These are phyloP conservation scores for Thalassoma bifasciatum DNA, from an alignment of 2,113 vertebrate genomes.

Conservation along the genomic window DNA sequence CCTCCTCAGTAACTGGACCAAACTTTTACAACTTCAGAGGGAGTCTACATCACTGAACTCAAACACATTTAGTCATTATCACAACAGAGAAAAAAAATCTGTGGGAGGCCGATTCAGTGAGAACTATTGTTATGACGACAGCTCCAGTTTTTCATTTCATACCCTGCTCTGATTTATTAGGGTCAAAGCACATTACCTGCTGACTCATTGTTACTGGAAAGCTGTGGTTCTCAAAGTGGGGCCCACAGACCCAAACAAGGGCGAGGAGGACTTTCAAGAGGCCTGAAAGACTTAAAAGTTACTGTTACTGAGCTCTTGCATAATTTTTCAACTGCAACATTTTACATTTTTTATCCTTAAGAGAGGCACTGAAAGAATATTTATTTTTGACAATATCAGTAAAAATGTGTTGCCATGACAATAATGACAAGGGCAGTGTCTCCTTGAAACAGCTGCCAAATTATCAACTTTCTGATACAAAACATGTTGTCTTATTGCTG, in stretches of 20 bases:
- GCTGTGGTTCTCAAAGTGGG: not conserved
- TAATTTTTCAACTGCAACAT: too few species aligned
- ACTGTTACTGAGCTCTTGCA: too few species aligned
- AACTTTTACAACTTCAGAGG: slow-evolving; percentile 43
- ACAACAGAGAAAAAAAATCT: slow-evolving; percentile 46
- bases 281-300: not conserved
- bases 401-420: too few species aligned
- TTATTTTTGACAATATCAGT: too few species aligned
- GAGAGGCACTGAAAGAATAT: too few species aligned
- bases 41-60: slow-evolving; percentile 47
- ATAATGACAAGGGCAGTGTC: too few species aligned
- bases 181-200: slow-evolving; percentile 31
- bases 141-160: slow-evolving; percentile 36
- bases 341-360: too few species aligned
- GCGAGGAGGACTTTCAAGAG: not conserved
- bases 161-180: slow-evolving; percentile 28
- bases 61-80: slow-evolving; percentile 60
- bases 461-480: too few species aligned
- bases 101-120: slow-evolving; percentile 1
- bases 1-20: slow-evolving; percentile 36
- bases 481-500: too few species aligned
- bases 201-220: slow-evolving; percentile 60
- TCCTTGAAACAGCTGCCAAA: too few species aligned
- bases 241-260: not conserved
- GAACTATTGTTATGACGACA: slow-evolving; percentile 30